Evolutionary conservation across 2,797 vertebrate species (phyloP).

Genomic region (Enteromius anoplus): DNA sequence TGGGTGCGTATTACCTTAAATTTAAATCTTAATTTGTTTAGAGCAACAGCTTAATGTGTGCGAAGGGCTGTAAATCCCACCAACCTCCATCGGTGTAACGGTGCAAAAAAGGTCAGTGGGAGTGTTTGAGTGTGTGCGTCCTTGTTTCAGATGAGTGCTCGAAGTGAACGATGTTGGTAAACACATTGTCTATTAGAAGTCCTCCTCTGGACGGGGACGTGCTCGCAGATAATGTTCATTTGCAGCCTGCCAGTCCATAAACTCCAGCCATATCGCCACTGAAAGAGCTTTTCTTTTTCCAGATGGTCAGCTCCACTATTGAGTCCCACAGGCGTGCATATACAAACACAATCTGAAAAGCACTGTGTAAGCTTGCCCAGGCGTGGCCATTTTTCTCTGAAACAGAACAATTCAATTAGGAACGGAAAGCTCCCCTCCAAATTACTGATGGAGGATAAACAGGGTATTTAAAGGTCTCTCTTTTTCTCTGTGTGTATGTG

Average conservation of each 20-base stretch:
- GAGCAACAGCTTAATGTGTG: slow-evolving; percentile 25
- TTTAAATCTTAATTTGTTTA: slow-evolving; percentile 47
- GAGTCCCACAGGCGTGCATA: slow-evolving; percentile 59
- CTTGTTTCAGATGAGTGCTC: slow-evolving; percentile 48
- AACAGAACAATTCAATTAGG: slow-evolving; percentile 66
- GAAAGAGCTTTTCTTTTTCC: slow-evolving; percentile 62
- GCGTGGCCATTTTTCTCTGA: slow-evolving; percentile 49
- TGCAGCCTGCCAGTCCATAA: slow-evolving; percentile 61
- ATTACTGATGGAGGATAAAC: slow-evolving; percentile 61
- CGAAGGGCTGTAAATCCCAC: neutral
- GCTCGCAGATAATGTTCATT: slow-evolving; percentile 55
- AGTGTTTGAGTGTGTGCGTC: slow-evolving; percentile 50
- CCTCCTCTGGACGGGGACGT: slow-evolving; percentile 46
- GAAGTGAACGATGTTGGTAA: slow-evolving; percentile 46
- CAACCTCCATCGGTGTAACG: slow-evolving; percentile 45
- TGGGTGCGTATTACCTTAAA: slow-evolving; percentile 35
- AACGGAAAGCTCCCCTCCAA: slow-evolving; percentile 49
- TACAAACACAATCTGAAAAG: slow-evolving; percentile 62
- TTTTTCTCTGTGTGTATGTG: neutral
- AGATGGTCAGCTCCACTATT: slow-evolving; percentile 62
- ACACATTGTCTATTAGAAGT: slow-evolving; percentile 54
- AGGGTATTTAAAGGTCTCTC: slow-evolving; percentile 45
- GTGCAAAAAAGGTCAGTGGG: slow-evolving; percentile 56
- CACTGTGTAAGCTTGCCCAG: slow-evolving; percentile 51
- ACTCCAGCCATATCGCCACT: slow-evolving; percentile 53